These are phyloP conservation scores for Ariolimax columbianus DNA, from an alignment of 2,888 invertebrate species.

Conservation along the genomic window DNA sequence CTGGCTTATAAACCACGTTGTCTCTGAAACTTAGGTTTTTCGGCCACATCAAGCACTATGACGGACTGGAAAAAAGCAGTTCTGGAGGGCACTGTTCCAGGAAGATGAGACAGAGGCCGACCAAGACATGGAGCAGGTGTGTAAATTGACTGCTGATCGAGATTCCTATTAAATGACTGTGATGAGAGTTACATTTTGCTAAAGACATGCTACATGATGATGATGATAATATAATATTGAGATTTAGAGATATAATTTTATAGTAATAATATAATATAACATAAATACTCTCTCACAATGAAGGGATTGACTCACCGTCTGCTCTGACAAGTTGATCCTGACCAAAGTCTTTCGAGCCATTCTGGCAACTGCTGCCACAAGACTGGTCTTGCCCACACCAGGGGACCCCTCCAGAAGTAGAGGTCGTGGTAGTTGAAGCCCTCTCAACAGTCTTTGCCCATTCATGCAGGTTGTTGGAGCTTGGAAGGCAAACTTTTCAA, in stretches of 20 bases:
- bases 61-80: no score
- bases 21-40: no score
- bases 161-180: no score
- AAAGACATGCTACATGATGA: no score
- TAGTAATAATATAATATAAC: background rate
- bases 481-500: constrained; percentile 68
- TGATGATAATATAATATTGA: no score
- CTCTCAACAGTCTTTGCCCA: constrained; percentile 90
- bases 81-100: no score
- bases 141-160: no score
- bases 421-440: constrained; percentile 89
- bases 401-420: constrained; percentile 95
- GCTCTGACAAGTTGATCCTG: constrained; percentile 97
- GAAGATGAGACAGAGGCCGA: no score
- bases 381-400: constrained; percentile 98
- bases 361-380: constrained; percentile 92
- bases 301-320: constrained; percentile 85
- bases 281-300: background rate
- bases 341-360: constrained; percentile 90
- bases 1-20: no score
- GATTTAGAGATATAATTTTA: no score
- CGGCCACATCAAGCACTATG: no score
- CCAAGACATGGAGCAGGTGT: no score
- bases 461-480: constrained; percentile 84
- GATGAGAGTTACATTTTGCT: background rate